Base-by-base conservation (phyloP, 92 coral and sea anemone species). In the Plumapathes pennacea region DNA sequence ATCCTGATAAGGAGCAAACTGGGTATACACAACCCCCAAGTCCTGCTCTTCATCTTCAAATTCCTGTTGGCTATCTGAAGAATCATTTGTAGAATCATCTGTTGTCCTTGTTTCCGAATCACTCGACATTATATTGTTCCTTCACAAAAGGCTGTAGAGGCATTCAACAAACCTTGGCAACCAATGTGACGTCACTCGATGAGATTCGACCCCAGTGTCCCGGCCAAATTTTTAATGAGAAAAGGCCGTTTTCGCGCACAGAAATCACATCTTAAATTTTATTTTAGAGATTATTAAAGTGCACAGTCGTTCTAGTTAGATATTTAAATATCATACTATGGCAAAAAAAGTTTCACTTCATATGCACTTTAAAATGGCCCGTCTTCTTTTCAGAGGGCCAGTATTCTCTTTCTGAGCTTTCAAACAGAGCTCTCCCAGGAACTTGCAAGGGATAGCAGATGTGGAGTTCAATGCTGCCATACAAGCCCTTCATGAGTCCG, bases 401-500 rank as follows among this genome's bases (percentile, higher is more conserved):
- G 25, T 57, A 28, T 25, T 76, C 10, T 55, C 77, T 21, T 77
- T 32, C 41, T 37, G 77, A 25, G 84, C 73, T 2, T 69, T 69
- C 49, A 28, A 46, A 20, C 78, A 78, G 19, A 51, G 51, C 15
- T 51, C 60, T 10, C 67, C 73, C 19, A 38, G 67, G 2, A 2
- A 36, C 62, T 21, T 60, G 20, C 46, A 50, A 5, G 54, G 61
- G 32, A 48, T 62, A n/a, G 60, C 77, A 10, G 36, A 55, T 31
- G 36, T 60, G n/a, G 62, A 52, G 31, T 52, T 66, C 63, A 66
- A 13, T 20, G 36, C 5, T 27, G 74, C 74, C 17, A 26, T 51
- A 10, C 27, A 52, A 5, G 18, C 60, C 5, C 33, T 53, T 12
- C 19, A 66, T 34, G 60, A 50, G 50, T 49, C 71, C 1, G 60